These are phyloP conservation scores for Diploscapter pachys DNA, from an alignment of 1,140 invertebrate genomes.

Conservation along the genomic window DNA sequence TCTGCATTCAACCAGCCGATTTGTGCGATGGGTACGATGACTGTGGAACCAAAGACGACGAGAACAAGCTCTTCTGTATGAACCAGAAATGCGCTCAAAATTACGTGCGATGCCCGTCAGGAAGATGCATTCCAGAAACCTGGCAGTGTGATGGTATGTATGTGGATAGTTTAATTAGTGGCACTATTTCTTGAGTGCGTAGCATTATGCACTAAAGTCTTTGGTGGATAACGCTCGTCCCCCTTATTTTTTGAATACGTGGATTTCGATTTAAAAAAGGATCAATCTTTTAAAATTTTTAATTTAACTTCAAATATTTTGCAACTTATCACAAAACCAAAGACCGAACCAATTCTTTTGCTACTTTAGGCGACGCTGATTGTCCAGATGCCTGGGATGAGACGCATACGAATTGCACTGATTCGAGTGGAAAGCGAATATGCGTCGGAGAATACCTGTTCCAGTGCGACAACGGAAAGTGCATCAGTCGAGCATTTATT, in stretches of 20 bases:
- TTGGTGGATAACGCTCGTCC: too few species aligned
- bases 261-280: too few species aligned
- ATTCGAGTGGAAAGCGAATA: conserved; percentile 47
- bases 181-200: too few species aligned
- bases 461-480: conserved; percentile 93
- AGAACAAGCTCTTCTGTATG: conserved; percentile 55
- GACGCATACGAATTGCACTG: conserved; percentile 58
- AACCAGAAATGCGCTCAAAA: conserved; percentile 53
- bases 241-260: too few species aligned
- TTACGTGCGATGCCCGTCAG: conserved; percentile 56
- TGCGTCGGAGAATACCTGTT: conserved; percentile 58
- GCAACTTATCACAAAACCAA: too few species aligned
- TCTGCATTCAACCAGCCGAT: conserved; percentile 56
- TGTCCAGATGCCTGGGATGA: conserved; percentile 56
- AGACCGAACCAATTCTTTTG: conserved; percentile 9
- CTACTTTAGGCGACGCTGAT: conserved; percentile 51
- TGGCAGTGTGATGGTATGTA: conserved; percentile 52
- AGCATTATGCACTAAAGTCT: too few species aligned
- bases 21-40: conserved; percentile 57
- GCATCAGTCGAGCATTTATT: conserved; percentile 91
- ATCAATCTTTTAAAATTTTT: too few species aligned
- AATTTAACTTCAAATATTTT: too few species aligned
- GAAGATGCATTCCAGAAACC: conserved; percentile 58
- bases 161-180: conserved; percentile 20
- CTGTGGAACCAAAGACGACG: conserved; percentile 51